Evolutionary conservation across 1,140 invertebrate species (phyloP), one percentile per base, ranked within the genome.

Genomic region (Frieseomelitta varia): DNA sequence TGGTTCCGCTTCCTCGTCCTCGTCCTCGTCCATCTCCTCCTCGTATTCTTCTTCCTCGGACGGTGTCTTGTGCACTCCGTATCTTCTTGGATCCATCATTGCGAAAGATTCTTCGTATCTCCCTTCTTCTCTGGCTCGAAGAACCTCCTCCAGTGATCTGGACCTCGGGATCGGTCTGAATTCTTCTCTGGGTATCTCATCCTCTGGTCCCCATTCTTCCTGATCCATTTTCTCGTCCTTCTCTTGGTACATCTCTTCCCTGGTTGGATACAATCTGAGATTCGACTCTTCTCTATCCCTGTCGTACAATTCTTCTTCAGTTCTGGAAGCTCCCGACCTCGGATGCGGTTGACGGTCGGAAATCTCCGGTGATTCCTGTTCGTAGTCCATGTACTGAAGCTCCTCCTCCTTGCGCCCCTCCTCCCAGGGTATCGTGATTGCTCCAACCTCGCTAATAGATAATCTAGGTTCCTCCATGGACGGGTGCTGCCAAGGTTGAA

Each of bases 401-500:
- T 90, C 85, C 3, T 91, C 86, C 78, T 12, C 72, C 68, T 79
- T 85, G 27, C 47, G 77, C 34, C 72, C 86, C n/a, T 90, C 90
- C 30, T 93, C 93, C 94, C 94, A 94, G 0, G 92, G 89, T 12
- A 94, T 72, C 39, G 81, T 67, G n/a, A 88, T 84, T 3, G 87
- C 67, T 1, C 78, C 84, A 4, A 85, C 88, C 24, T 86, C 90
- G 81, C 68, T 56, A 21, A 91, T n/a, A 74, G 94, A 93, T 10
- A 93, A 47, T 73, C 93, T 86, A 4, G 94, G 94, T 73, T 92
- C 90, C 76, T 95, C 95, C 14, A 95, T 79, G 0, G 95, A 95
- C n/a, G 90, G 94, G 92, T 90, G 95, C 88, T 91, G 93, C 95
- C 94, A 95, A 0, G 93, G 95, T 89, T 87, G 93, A 80, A 89